Evolutionary conservation across 2,797 vertebrate genomes (phyloP), one percentile per base, ranked within the genome.

Genomic region (Chelmon rostratus): DNA sequence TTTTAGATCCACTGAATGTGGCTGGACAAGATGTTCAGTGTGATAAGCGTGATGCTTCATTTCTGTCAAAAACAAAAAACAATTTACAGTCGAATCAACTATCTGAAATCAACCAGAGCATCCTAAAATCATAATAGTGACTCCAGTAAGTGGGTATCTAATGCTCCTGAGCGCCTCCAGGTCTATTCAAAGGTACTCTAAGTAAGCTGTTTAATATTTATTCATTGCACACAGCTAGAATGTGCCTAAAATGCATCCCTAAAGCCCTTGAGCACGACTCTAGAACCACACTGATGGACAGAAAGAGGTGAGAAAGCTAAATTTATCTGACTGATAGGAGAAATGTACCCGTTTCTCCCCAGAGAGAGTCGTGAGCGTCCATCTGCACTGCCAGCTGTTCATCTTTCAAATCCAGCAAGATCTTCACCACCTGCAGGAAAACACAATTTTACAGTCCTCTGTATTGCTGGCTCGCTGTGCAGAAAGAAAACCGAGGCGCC

Each of bases 261-360:
- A 5, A 59, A 80, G 69, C 70, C 86, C 53, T 47, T 83, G 70
- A 86, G 82, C 68, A 13, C 64, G 85, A 87, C 71, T 79, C 68
- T n/a, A 58, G 67, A 81, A 59, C 59, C 83, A 65, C 57, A 73
- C 40, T 82, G 86, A 91, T 42, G 78, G 89, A 82, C 84, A 81
- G 86, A 81, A 86, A 76, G 86, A 86, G 83, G 84, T 81, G 75
- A 87, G 84, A 87, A 87, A 84, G 85, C 88, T 89, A 90, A 83
- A 91, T 88, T 83, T 85, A 80, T 92, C 82, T 82, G 89, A 90
- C 59, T 89, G 85, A 93, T 81, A 76, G 78, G 61, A 86, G 82
- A 88, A 86, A 92, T 87, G 77, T 96, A 99, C 98, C 98, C 91
- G 98, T 99, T 96, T 99, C 98, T 95, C 98, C 98, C 98, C 98